Evolutionary conservation across 2,113 vertebrate genomes (phyloP).

Genomic region (Lophotis ruficrista): DNA sequence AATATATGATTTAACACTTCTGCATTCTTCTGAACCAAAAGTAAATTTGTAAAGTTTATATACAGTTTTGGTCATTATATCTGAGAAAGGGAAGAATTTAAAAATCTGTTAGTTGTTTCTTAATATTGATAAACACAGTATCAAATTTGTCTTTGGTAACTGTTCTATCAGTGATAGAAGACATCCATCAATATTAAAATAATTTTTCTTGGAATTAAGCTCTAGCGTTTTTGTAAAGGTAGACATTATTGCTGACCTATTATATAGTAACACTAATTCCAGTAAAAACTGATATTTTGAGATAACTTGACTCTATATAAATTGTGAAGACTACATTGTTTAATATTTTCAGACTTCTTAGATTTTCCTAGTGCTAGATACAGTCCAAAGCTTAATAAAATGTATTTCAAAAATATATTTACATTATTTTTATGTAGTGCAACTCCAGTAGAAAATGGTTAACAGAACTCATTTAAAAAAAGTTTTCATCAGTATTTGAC

Average conservation of each 20-base stretch:
- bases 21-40: background rate
- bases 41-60: background rate
- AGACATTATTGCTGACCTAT: background rate
- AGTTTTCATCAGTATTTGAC: background rate
- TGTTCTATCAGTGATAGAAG: background rate
- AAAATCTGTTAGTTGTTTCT: background rate
- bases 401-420: background rate
- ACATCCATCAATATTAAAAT: background rate
- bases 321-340: background rate
- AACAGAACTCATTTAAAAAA: background rate
- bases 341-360: background rate
- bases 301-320: background rate
- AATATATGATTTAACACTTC: background rate
- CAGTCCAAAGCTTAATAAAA: background rate
- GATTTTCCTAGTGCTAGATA: background rate
- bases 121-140: background rate
- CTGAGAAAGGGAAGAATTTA: background rate
- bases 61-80: background rate
- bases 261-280: background rate
- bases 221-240: background rate
- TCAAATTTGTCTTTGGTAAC: background rate
- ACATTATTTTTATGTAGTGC: background rate
- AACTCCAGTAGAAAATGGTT: background rate
- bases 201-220: background rate
- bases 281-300: background rate